Evolutionary conservation across 2,888 invertebrate genomes (phyloP).

Genomic region (Theodoxus fluviatilis): DNA sequence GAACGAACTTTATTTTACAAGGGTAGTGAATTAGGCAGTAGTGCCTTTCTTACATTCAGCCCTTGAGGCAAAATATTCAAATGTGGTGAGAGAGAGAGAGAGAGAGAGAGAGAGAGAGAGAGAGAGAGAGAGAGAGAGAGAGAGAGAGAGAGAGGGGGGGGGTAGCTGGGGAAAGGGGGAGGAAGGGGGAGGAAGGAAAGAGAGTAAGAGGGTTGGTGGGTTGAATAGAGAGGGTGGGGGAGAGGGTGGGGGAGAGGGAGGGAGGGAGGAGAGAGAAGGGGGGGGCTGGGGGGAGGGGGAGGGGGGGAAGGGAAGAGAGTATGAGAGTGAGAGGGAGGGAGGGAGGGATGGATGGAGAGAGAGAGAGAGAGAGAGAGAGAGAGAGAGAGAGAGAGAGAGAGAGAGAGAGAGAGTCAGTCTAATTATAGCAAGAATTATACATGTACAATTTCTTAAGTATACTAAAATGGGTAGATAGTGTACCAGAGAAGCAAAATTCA

Average conservation of each 20-base stretch:
- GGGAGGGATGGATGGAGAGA: neutral
- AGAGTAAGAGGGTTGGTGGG: neutral
- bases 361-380: neutral
- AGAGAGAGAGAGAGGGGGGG: constrained; percentile 6
- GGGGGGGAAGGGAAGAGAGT: neutral
- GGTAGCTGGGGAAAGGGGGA: neutral
- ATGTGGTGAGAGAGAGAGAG: constrained; percentile 23
- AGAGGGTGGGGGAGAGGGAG: neutral
- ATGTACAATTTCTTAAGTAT: no score
- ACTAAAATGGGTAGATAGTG: no score
- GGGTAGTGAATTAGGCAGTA: neutral
- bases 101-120: neutral
- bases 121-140: constrained; percentile 13
- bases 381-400: neutral
- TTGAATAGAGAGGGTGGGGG: neutral
- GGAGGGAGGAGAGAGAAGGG: neutral
- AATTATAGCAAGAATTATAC: no score
- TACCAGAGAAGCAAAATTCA: no score
- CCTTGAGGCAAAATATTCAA: no score
- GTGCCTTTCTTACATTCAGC: no score
- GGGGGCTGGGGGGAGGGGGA: neutral
- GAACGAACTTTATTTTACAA: neutral
- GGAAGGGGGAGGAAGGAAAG: neutral
- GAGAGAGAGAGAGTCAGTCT: no score
- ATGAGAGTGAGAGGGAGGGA: neutral